Evolutionary conservation across 2,797 vertebrate species (phyloP), one percentile per base, ranked within the genome.

Genomic region (Leptodactylus fallax): DNA sequence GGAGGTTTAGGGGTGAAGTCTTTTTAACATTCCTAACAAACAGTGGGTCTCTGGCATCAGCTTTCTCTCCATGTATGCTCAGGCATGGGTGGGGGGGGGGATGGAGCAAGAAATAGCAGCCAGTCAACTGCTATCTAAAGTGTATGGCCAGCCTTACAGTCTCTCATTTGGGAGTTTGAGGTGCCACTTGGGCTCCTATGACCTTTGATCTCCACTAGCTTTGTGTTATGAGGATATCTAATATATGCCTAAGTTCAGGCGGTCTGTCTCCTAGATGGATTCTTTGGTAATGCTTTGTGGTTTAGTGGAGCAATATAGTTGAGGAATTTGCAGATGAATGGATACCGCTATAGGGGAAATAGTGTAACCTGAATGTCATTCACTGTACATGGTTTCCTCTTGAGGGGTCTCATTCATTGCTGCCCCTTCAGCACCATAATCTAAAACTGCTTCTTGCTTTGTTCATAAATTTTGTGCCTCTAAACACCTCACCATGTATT

Each of bases 381-480:
- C n/a, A n/a, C n/a, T n/a, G n/a, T n/a, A n/a, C n/a, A n/a, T n/a
- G n/a, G n/a, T n/a, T 14, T 55, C 51, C 7, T 60, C 55, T 61
- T 4, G 9, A 19, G 7, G 16, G 12, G 27, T n/a, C 23, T 3
- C 53, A 58, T 45, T 56, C 25, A 71, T 56, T 72, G 51, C 47
- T 36, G 49, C 16, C n/a, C n/a, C n/a, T 14, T 80, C 19, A 56
- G 56, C 25, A 60, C 17, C 10, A 12, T 49, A 49, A 51, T 51
- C n/a, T 21, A 56, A 53, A 51, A n/a, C 51, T 72, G 67, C 25
- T 83, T 56, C 63, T 69, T 55, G 47, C 53, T n/a, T 71, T 69
- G 47, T 67, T 23, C 51, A 49, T 51, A 14, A 11, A 51, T 36
- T n/a, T n/a, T 53, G 45, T 83, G 63, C 23, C 19, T 25, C 2